Percentiles rank a stretch among this genome's conserved stretches.
Conservation (phyloP, 2,113 vertebrate species). For the Ageneiosus marmoratus region DNA sequence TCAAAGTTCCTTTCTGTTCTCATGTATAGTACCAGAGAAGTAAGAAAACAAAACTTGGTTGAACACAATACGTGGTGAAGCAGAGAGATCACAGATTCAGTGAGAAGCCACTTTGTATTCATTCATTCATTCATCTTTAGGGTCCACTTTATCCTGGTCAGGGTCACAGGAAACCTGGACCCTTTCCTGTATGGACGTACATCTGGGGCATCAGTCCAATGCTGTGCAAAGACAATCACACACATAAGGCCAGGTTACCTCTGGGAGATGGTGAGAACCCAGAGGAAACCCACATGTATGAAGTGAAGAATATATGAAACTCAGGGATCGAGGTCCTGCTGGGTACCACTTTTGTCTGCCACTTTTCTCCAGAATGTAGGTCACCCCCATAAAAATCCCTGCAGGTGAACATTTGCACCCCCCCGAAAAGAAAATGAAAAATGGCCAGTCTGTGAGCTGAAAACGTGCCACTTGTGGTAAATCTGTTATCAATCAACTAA, state of each 20-base stretch:
- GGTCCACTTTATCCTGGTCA: not conserved
- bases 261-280: not conserved
- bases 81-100: not conserved
- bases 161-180: not conserved
- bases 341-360: not conserved
- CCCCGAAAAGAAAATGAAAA: not conserved
- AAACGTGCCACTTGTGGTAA: not conserved
- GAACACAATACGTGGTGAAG: not conserved
- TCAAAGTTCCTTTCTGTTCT: not conserved
- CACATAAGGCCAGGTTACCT: not conserved
- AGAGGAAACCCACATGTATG: not conserved
- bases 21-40: not conserved
- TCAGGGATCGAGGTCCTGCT: not conserved
- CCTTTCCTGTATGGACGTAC: not conserved
- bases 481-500: not conserved
- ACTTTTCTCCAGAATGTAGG: not conserved
- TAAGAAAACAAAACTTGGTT: not conserved
- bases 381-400: not conserved
- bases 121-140: not conserved
- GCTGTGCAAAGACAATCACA: not conserved
- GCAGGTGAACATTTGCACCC: not conserved
- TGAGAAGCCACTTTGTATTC: not conserved
- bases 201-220: not conserved
- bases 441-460: not conserved
- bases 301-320: not conserved